Evolutionary conservation across 2,113 vertebrate species (phyloP).

Genomic region (Sebastes fasciatus): DNA sequence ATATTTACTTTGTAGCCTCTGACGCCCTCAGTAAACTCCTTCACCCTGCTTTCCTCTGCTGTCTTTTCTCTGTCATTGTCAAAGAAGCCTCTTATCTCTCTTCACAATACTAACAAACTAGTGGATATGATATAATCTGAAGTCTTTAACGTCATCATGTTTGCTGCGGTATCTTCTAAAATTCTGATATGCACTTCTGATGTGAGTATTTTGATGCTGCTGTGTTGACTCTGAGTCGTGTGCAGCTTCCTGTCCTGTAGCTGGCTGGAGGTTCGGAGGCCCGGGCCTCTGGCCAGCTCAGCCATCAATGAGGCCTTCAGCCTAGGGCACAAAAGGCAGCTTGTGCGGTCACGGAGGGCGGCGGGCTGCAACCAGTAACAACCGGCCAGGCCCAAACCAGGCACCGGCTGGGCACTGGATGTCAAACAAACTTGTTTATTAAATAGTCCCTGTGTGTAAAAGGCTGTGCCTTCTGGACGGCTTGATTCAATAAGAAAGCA

Average conservation of each 20-base stretch:
- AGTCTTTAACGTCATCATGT: background rate
- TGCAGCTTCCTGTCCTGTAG: constrained; percentile 73
- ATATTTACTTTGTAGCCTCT: constrained; percentile 61
- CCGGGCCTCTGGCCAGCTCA: constrained; percentile 75
- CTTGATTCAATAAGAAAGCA: constrained; percentile 58
- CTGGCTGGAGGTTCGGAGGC: constrained; percentile 66
- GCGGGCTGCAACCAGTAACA: constrained; percentile 74
- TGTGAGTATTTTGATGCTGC: constrained; percentile 69
- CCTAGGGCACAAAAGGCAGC: constrained; percentile 79
- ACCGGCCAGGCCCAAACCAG: constrained; percentile 72
- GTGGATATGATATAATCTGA: background rate
- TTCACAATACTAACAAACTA: too few relatives aligned
- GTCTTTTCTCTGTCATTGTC: background rate
- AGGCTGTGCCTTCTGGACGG: constrained; percentile 56
- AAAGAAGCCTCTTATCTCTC: background rate
- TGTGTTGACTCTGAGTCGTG: constrained; percentile 68
- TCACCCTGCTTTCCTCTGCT: background rate
- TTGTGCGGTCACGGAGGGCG: constrained; percentile 77
- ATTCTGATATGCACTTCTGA: constrained; percentile 40
- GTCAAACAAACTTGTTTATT: constrained; percentile 85
- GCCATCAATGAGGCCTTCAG: constrained; percentile 86
- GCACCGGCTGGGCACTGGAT: constrained; percentile 61
- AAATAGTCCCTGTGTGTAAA: constrained; percentile 75
- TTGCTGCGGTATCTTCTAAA: background rate
- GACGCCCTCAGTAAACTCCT: constrained; percentile 34